Percentiles rank a stretch among this genome's conserved stretches.
These are phyloP conservation scores for Potamilus streckersoni DNA, from an alignment of 1,140 invertebrate species.

Conservation along the genomic window DNA sequence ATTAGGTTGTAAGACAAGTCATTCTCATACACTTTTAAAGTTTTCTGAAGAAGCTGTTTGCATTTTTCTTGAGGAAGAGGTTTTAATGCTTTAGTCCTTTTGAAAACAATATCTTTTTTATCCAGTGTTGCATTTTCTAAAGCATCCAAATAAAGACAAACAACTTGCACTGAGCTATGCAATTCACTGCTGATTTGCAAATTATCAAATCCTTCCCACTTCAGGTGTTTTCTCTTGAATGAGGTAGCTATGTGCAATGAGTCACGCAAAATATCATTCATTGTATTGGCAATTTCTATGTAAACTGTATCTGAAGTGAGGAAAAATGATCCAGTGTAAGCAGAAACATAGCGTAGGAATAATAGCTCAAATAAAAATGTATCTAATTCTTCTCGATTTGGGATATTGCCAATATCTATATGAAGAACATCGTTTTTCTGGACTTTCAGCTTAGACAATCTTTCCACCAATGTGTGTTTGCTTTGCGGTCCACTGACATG, in stretches of 20 bases:
- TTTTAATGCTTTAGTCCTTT: not conserved
- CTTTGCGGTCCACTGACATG: slow-evolving; percentile 32
- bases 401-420: slow-evolving; percentile 32
- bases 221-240: slow-evolving; percentile 25
- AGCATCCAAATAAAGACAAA: slow-evolving; percentile 35
- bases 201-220: slow-evolving; percentile 29
- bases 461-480: slow-evolving; percentile 15
- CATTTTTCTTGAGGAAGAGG: slow-evolving; percentile 24
- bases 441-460: slow-evolving; percentile 9
- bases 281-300: slow-evolving; percentile 43
- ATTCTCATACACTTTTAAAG: slow-evolving; percentile 7
- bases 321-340: slow-evolving; percentile 6
- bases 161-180: slow-evolving; percentile 42
- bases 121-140: slow-evolving; percentile 25
- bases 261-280: slow-evolving; percentile 28
- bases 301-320: slow-evolving; percentile 15
- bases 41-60: slow-evolving; percentile 18
- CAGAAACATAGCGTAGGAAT: slow-evolving; percentile 25
- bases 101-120: slow-evolving; percentile 29
- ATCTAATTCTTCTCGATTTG: slow-evolving; percentile 30
- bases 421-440: slow-evolving; percentile 29
- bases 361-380: slow-evolving; percentile 39
- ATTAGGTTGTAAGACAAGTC: slow-evolving; percentile 34
- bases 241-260: slow-evolving; percentile 30
- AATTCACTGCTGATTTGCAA: slow-evolving; percentile 32